Conservation (phyloP, 2,797 vertebrate species). For the Poecilia velifera region DNA sequence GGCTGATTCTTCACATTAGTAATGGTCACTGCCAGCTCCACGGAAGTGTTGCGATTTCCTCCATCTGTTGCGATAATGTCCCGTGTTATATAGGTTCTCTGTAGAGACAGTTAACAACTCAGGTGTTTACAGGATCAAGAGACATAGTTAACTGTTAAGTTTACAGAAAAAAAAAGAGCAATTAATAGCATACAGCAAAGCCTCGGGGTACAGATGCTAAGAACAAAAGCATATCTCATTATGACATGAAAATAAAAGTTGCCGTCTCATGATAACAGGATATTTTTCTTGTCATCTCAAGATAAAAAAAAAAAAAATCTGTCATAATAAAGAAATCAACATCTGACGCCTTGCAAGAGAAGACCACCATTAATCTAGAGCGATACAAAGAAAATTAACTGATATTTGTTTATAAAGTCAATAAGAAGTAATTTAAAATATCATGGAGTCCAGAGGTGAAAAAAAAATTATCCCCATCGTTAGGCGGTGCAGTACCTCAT, state of each 20-base stretch:
- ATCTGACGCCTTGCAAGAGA: background rate
- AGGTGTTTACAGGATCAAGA: constrained; percentile 1
- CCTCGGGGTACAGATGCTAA: background rate
- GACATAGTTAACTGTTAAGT: background rate
- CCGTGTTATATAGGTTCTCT: constrained; percentile 85
- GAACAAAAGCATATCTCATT: background rate
- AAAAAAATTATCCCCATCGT: background rate
- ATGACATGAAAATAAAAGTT: background rate
- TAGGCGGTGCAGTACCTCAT: background rate
- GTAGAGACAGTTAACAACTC: constrained; percentile 24
- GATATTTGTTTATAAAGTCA: background rate
- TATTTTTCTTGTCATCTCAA: background rate
- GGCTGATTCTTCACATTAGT: constrained; percentile 89
- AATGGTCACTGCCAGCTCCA: constrained; percentile 86
- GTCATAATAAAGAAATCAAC: background rate
- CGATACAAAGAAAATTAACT: background rate
- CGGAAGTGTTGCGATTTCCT: constrained; percentile 87
- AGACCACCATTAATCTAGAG: background rate
- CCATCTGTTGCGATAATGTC: constrained; percentile 86
- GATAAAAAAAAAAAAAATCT: background rate
- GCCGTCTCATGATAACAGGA: background rate
- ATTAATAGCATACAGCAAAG: background rate
- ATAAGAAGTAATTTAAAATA: background rate
- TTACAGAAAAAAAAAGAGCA: background rate
- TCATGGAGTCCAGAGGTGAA: background rate